Evolutionary conservation across 2,113 vertebrate species (phyloP).

Genomic region (Cebus imitator): DNA sequence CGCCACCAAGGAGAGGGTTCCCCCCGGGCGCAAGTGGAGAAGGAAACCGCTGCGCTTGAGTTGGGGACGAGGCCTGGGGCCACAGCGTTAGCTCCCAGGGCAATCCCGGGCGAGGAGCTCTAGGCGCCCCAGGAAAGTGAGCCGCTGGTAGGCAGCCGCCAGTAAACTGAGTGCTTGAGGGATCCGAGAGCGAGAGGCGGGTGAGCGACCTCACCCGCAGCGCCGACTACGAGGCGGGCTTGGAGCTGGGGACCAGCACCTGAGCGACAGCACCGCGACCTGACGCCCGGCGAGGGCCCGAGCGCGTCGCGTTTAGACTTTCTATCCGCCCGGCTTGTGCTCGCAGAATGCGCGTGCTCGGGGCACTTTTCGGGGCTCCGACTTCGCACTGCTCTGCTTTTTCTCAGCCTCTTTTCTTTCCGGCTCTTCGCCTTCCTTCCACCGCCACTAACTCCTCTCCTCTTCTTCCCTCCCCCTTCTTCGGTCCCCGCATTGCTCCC

Average conservation of each 20-base stretch:
- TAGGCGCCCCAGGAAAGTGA: not conserved
- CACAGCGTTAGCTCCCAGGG: not conserved
- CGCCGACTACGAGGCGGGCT: not conserved
- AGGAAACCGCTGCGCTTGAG: accelerated
- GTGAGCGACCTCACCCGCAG: accelerated
- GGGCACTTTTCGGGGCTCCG: too few species aligned
- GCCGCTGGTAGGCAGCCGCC: too few species aligned
- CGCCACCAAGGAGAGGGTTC: not conserved
- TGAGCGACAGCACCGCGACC: not conserved
- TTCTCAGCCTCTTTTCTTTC: too few species aligned
- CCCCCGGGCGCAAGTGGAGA: too few species aligned
- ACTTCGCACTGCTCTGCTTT: not conserved
- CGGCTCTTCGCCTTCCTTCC: not conserved
- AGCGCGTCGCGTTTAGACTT: not conserved
- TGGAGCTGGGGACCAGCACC: too few species aligned
- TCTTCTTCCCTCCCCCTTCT: not conserved
- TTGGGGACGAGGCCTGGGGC: not conserved
- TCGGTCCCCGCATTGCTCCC: too few species aligned
- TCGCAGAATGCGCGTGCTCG: accelerated
- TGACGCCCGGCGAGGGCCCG: accelerated
- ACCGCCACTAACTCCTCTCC: not conserved
- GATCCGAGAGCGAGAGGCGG: not conserved
- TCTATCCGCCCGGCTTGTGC: not conserved
- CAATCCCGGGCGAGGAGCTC: not conserved
- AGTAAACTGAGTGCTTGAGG: not conserved